Evolutionary conservation across 2,888 invertebrate genomes (phyloP).

Genomic region (Acanthacorydalis orientalis): DNA sequence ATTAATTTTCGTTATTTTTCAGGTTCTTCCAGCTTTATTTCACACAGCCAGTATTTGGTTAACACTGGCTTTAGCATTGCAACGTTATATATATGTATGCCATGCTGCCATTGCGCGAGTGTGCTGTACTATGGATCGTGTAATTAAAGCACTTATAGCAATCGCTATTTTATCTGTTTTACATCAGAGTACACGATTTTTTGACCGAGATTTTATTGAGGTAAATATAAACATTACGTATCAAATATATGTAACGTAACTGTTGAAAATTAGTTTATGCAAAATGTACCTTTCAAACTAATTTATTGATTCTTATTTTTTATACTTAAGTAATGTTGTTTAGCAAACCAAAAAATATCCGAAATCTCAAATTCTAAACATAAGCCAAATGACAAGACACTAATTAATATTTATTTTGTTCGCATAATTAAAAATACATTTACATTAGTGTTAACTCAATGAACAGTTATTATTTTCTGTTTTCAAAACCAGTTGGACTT

Average conservation of each 20-base stretch:
- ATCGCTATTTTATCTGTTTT: slow-evolving; percentile 64
- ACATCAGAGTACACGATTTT: slow-evolving; percentile 69
- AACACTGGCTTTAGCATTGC: slow-evolving; percentile 77
- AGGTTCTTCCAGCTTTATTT: slow-evolving; percentile 70
- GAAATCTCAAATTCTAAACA: too few relatives aligned
- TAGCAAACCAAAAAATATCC: too few relatives aligned
- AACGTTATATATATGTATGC: slow-evolving; percentile 89
- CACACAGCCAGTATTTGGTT: slow-evolving; percentile 92
- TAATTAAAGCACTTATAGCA: slow-evolving; percentile 59
- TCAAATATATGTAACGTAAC: too few relatives aligned
- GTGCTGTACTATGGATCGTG: slow-evolving; percentile 57
- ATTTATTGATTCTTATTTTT: too few relatives aligned
- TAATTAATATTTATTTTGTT: too few relatives aligned
- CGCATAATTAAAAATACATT: too few relatives aligned
- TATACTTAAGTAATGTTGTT: too few relatives aligned
- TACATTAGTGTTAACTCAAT: too few relatives aligned
- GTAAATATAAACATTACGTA: slow-evolving; percentile 14
- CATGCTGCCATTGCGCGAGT: slow-evolving; percentile 77
- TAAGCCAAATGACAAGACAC: too few relatives aligned
- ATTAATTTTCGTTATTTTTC: slow-evolving; percentile 8
- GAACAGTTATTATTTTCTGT: too few relatives aligned
- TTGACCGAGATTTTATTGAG: slow-evolving; percentile 45
- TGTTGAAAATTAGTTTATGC: not conserved
- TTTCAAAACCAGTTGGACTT: too few relatives aligned
- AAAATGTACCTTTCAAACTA: not conserved